phyloP scores from a whole-genome alignment of 1,140 invertebrate genomes.

The Drosophila eugracilis region DNA sequence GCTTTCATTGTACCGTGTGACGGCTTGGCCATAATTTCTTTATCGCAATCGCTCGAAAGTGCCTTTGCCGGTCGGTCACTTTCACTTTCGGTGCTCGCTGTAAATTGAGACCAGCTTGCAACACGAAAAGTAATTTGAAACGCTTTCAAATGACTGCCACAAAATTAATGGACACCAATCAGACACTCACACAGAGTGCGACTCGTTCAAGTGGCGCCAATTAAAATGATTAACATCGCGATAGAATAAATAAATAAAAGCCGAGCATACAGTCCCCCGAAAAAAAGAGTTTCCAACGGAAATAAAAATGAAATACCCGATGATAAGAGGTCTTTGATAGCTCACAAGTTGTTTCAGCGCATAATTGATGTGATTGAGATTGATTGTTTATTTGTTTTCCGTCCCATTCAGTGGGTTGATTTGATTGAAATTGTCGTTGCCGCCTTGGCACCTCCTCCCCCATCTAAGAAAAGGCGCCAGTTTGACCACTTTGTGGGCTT shows the following conservation, averaged over 20 bases:
- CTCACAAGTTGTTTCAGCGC: constrained; percentile 67
- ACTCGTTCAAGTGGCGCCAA: constrained; percentile 73
- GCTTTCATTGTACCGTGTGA: not conserved
- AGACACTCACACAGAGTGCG: constrained; percentile 39
- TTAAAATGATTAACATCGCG: constrained; percentile 79
- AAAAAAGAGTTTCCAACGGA: constrained; percentile 43
- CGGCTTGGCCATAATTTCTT: constrained; percentile 30
- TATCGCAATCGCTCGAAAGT: constrained; percentile 61
- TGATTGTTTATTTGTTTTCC: constrained; percentile 77
- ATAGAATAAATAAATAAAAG: constrained; percentile 55
- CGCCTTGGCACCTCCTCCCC: constrained; percentile 19
- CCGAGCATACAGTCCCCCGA: constrained; percentile 30
- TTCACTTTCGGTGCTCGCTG: constrained; percentile 56
- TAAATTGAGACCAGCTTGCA: constrained; percentile 50
- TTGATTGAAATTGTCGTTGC: constrained; percentile 48
- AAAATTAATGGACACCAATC: constrained; percentile 72
- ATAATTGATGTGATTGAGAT: constrained; percentile 83
- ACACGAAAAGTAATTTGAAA: constrained; percentile 74
- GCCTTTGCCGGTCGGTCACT: constrained; percentile 41
- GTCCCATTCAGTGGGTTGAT: constrained; percentile 46
- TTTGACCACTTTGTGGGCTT: constrained; percentile 68
- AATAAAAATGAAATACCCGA: constrained; percentile 43
- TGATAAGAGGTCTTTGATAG: constrained; percentile 66
- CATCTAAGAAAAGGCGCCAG: constrained; percentile 33
- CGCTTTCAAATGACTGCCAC: constrained; percentile 75